These are phyloP conservation scores for Porites lobata DNA, from an alignment of 92 coral and sea anemone species.

Conservation along the genomic window DNA sequence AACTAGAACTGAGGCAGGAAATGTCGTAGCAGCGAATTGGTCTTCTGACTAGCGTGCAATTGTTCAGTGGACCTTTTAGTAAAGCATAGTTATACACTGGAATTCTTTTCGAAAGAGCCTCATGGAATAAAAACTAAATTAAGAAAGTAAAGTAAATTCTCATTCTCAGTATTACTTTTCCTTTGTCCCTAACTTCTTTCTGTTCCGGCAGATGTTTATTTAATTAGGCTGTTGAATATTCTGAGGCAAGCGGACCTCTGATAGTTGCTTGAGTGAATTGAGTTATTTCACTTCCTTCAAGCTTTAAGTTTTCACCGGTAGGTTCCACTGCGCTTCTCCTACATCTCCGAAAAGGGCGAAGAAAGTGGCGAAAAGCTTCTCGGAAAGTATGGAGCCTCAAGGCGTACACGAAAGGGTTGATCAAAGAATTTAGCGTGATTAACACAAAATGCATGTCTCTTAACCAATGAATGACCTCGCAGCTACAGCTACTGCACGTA, in stretches of 20 bases:
- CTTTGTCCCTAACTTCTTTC: no score
- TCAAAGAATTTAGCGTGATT: conserved; percentile 69
- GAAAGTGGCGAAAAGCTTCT: conserved; percentile 36
- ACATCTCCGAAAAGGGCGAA: conserved; percentile 22
- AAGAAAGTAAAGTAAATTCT: no score
- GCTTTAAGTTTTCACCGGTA: not conserved
- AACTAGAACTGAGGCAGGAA: no score
- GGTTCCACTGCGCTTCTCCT: conserved; percentile 22
- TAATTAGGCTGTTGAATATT: no score
- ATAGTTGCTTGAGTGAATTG: not conserved
- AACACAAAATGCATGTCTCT: conserved; percentile 81
- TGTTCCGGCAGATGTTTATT: no score
- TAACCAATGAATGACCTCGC: conserved; percentile 82
- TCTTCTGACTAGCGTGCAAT: no score
- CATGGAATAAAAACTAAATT: no score
- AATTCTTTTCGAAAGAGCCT: no score
- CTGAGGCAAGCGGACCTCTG: not conserved
- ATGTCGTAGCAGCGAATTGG: no score
- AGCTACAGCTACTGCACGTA: conserved; percentile 72
- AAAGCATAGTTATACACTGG: no score
- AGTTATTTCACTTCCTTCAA: not conserved
- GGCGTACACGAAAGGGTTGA: conserved; percentile 82
- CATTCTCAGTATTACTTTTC: no score
- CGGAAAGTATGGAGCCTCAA: conserved; percentile 74
- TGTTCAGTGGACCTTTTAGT: no score